Evolutionary conservation across 2,797 vertebrate genomes (phyloP).

Genomic region (Odontamblyopus rebecca): DNA sequence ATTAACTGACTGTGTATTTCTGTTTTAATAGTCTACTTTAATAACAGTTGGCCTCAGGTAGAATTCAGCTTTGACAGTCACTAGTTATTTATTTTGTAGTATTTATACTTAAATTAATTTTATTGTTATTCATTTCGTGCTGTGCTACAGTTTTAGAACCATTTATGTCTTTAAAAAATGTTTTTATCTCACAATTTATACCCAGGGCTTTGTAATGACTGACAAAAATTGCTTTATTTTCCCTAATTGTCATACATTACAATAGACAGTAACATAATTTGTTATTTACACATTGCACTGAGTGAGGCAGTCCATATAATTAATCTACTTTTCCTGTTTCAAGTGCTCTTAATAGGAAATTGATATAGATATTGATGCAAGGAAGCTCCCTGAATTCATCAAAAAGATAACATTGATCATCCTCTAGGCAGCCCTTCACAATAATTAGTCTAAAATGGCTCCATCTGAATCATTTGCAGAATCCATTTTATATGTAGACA

Average conservation of each 20-base stretch:
- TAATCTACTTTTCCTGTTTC: constrained; percentile 9
- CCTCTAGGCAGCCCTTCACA: neutral
- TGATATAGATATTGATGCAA: neutral
- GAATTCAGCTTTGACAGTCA: neutral
- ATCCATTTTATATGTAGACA: neutral
- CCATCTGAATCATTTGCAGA: neutral
- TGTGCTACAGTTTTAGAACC: neutral
- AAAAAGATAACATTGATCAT: neutral
- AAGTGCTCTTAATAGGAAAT: constrained; percentile 8
- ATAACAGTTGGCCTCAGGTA: neutral
- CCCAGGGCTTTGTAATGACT: neutral
- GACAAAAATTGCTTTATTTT: neutral
- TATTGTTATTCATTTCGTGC: neutral
- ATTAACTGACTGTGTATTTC: neutral
- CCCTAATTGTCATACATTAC: neutral
- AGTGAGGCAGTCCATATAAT: neutral
- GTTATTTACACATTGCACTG: neutral
- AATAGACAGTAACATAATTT: neutral
- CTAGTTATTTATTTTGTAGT: neutral
- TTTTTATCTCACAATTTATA: neutral
- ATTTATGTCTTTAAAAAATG: neutral
- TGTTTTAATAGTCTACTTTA: neutral
- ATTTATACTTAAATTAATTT: neutral
- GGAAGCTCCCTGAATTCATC: constrained; percentile 3
- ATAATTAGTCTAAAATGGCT: constrained; percentile 3